Base-by-base conservation (phyloP, 2,113 vertebrate species). In the Melozone crissalis region DNA sequence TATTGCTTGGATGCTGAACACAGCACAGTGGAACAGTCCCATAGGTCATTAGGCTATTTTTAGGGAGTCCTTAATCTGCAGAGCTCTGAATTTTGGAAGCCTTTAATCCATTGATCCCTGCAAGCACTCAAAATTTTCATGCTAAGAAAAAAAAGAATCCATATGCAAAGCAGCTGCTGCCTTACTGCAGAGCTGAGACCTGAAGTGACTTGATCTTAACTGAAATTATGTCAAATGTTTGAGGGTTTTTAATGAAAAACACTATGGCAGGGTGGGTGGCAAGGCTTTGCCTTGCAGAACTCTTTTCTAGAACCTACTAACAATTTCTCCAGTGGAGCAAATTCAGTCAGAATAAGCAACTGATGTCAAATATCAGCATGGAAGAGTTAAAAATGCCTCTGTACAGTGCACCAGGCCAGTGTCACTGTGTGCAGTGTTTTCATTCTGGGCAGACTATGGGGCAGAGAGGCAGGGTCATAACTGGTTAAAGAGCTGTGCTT, bases 31-130 rank as follows among this genome's bases (percentile, higher is more conserved):
- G 62, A 90, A 75, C 76, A 75, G 91, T 73, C 72, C 54, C 69
- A 65, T 86, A 89, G 87, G 91, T 93, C 83, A 52, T 66, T 49
- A 66, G 44, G 81, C 90, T 97, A 95, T 97, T 93, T 96, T 96
- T 96, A 94, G 84, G 92, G 71, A 89, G 65, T 67, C 71, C 83
- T 97, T 96, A 96, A 96, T 96, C 95, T 94, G 57, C 82, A 87
- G 94, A 95, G 86, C 96, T 89, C 77, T 92, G 75, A 78, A 87
- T 93, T 90, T 94, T 93, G 83, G 91, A 95, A 93, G 93, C 94
- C 83, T 95, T 91, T 95, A 95, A 96, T 96, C 93, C 84, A 72
- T 30, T 96, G 88, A 92, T 93, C 84, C 86, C 31, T 90, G 69
- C 65, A 79, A 93, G 68, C 33, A 28, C 63, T 96, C 72, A 13